A percentile compares a stretch with the other conserved stretches of the same genome.
These are phyloP conservation scores for Clusia tigrina DNA, from an alignment of 2,888 invertebrate genomes.

Conservation along the genomic window DNA sequence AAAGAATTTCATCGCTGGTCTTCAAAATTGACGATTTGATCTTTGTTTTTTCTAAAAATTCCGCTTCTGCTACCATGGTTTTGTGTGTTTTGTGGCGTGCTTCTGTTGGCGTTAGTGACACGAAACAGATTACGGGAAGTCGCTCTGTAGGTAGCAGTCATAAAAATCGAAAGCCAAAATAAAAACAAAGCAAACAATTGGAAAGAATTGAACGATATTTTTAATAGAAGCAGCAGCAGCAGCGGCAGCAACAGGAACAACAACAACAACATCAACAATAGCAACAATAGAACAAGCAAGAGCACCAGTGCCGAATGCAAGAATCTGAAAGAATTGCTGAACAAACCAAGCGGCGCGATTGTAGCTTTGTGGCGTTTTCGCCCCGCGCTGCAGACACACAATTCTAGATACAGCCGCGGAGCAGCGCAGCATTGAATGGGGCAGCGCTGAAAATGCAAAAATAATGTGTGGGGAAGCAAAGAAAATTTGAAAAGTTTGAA, in stretches of 20 bases:
- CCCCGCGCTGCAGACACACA: background rate
- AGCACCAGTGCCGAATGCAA: background rate
- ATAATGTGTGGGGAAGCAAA: constrained; percentile 15
- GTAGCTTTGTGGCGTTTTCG: constrained; percentile 20
- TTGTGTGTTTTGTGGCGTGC: too few species aligned
- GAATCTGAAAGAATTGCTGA: background rate
- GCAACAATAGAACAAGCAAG: background rate
- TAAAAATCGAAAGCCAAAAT: background rate
- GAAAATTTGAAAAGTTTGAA: constrained; percentile 35
- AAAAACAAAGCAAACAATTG: background rate
- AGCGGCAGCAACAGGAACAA: background rate
- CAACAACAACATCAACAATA: background rate
- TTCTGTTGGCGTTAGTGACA: background rate
- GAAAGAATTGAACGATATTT: too few species aligned
- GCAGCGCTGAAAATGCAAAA: constrained; percentile 22
- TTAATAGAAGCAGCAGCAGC: background rate
- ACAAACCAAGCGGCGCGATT: background rate
- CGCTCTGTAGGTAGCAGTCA: background rate
- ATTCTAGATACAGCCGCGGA: constrained; percentile 21
- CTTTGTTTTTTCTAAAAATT: too few species aligned
- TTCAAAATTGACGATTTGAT: too few species aligned
- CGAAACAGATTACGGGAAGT: background rate
- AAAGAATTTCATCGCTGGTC: too few species aligned
- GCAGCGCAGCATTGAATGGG: background rate
- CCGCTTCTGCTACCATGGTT: too few species aligned